Evolutionary conservation across 2,113 vertebrate genomes (phyloP), one percentile per base, ranked within the genome.

Genomic region (Clarias batrachus): DNA sequence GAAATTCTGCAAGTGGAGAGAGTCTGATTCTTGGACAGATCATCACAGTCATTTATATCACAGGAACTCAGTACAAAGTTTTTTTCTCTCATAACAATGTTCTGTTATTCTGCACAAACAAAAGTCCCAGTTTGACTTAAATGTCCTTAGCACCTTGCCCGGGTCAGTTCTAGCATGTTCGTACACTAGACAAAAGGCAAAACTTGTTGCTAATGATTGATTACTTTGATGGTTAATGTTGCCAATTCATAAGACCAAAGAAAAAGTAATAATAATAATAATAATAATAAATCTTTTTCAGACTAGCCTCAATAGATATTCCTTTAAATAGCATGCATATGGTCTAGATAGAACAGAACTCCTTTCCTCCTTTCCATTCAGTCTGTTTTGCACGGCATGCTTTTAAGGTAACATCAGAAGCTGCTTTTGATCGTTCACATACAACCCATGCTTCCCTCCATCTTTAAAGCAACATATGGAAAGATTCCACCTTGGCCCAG

Each of bases 331-430:
- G 12, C 41, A 56, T 91, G 91, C 92, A 89, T 88, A 77, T 0
- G 13, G 37, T 84, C 76, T 65, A 89, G 86, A 88, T 86, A 57
- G 66, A 33, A 30, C 82, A 71, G n/a, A 83, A 57, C 66, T 56
- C 89, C 89, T 92, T 48, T 6, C 5, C 41, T 48, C 41, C 41
- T 48, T 48, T 48, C 48, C 91, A 91, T 92, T 81, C 89, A 91
- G 88, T 81, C 90, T 92, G 89, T 92, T 90, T 91, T 92, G n/a
- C 91, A 93, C 92, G 90, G 91, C 89, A 90, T 89, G 86, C 91
- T 92, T 93, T 90, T 92, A 94, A 92, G 90, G 93, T 87, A 88
- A 91, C 91, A 92, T 94, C 92, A 93, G 92, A 94, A 89, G 82
- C 86, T 84, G 90, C 65, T 91, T 92, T 92, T 88, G 90, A 89